A percentile compares a stretch with the other conserved stretches of the same genome.
Evolutionary conservation across 2,888 invertebrate genomes (phyloP).

Genomic region (Platerodrilus igneus): DNA sequence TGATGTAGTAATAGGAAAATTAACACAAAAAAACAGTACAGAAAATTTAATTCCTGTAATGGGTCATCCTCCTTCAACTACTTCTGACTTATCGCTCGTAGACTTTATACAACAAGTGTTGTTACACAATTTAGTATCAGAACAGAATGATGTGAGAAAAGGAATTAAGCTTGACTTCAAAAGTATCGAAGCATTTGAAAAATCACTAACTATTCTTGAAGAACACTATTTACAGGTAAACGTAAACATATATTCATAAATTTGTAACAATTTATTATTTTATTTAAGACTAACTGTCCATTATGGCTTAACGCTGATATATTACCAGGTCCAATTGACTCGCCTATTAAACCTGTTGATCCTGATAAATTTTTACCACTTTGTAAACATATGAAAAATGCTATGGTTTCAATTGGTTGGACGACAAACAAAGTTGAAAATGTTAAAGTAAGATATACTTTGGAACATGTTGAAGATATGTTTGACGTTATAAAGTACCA

Average conservation of each 20-base stretch:
- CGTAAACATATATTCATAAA: no score
- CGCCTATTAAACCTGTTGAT: constrained; percentile 59
- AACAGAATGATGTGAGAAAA: constrained; percentile 51
- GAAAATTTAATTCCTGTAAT: constrained; percentile 63
- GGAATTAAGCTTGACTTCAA: constrained; percentile 90
- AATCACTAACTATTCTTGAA: constrained; percentile 51
- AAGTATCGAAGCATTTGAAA: constrained; percentile 65
- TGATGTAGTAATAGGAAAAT: constrained; percentile 69
- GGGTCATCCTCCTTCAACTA: constrained; percentile 74
- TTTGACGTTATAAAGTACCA: constrained; percentile 53
- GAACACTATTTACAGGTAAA: constrained; percentile 18
- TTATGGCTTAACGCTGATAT: constrained; percentile 89
- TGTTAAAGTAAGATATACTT: constrained; percentile 57
- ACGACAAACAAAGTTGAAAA: constrained; percentile 63
- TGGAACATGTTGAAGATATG: constrained; percentile 66
- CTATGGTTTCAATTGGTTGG: constrained; percentile 80
- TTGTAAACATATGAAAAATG: constrained; percentile 56
- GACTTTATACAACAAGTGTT: constrained; percentile 57
- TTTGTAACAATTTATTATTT: not conserved
- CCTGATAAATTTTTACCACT: constrained; percentile 58
- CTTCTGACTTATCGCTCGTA: constrained; percentile 70
- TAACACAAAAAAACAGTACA: constrained; percentile 50
- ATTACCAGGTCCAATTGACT: constrained; percentile 66
- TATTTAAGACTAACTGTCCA: constrained; percentile 61
- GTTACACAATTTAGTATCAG: constrained; percentile 53